Conservation (phyloP, 1,140 invertebrate species). For the Oedothorax gibbosus region DNA sequence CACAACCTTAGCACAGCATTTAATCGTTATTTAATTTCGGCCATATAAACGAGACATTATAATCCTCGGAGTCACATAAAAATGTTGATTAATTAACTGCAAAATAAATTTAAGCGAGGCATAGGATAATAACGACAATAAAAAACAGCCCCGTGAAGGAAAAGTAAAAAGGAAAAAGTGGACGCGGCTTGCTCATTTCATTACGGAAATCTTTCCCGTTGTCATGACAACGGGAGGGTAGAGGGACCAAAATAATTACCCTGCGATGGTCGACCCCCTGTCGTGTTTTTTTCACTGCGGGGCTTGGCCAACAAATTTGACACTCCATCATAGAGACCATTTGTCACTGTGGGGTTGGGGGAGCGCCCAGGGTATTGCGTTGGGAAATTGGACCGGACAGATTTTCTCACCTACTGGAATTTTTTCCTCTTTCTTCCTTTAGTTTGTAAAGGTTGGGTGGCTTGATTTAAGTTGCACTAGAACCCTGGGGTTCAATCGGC, state of each 20-base stretch:
- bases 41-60: conserved; percentile 57
- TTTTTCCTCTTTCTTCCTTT: not conserved
- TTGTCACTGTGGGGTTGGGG: conserved; percentile 40
- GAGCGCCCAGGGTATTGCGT: conserved; percentile 6
- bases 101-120: conserved; percentile 51
- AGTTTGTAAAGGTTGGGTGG: no score
- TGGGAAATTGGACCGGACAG: conserved; percentile 44
- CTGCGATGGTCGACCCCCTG: conserved; percentile 39
- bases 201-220: conserved; percentile 56
- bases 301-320: conserved; percentile 61
- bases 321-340: conserved; percentile 60
- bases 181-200: conserved; percentile 48
- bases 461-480: no score
- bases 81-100: conserved; percentile 60
- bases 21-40: conserved; percentile 60
- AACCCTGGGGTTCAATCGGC: no score
- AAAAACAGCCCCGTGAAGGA: conserved; percentile 29
- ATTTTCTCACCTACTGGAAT: conserved; percentile 29
- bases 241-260: conserved; percentile 48
- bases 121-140: conserved; percentile 38
- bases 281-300: conserved; percentile 42
- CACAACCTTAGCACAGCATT: conserved; percentile 38
- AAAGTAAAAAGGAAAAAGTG: conserved; percentile 43
- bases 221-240: conserved; percentile 17
- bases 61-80: conserved; percentile 53